These are phyloP conservation scores for Metopia argyrocephala DNA, from an alignment of 2,888 invertebrate species.

Conservation along the genomic window DNA sequence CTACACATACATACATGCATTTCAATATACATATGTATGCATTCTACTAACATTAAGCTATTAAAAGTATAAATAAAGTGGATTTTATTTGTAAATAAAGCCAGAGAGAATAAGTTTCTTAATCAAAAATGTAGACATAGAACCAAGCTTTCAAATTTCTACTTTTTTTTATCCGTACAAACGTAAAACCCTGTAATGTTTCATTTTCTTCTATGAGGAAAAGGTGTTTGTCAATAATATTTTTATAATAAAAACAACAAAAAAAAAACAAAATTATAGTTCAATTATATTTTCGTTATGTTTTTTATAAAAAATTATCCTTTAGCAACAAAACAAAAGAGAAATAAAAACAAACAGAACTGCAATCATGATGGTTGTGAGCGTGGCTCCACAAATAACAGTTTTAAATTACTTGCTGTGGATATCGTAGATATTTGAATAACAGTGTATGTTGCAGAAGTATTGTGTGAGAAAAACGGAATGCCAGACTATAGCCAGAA, in stretches of 20 bases:
- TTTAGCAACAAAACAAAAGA: not conserved
- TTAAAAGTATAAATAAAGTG: not conserved
- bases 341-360: not conserved
- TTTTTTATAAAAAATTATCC: not conserved
- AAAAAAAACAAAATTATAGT: not conserved
- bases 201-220: not conserved
- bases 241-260: not conserved
- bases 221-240: constrained; percentile 46
- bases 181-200: not conserved
- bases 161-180: not conserved
- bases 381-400: not conserved
- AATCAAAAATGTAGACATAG: not conserved
- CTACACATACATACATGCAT: too few relatives aligned
- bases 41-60: not conserved
- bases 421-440: not conserved
- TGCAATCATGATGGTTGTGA: not conserved
- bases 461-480: too few relatives aligned
- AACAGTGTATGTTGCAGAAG: not conserved
- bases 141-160: not conserved
- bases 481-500: too few relatives aligned
- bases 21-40: not conserved
- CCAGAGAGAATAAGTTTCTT: not conserved
- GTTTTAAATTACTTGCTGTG: not conserved
- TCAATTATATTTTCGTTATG: not conserved
- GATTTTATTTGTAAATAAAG: not conserved